phyloP scores from a whole-genome alignment of 2,888 invertebrate genomes.

The Cephus pygmeus region DNA sequence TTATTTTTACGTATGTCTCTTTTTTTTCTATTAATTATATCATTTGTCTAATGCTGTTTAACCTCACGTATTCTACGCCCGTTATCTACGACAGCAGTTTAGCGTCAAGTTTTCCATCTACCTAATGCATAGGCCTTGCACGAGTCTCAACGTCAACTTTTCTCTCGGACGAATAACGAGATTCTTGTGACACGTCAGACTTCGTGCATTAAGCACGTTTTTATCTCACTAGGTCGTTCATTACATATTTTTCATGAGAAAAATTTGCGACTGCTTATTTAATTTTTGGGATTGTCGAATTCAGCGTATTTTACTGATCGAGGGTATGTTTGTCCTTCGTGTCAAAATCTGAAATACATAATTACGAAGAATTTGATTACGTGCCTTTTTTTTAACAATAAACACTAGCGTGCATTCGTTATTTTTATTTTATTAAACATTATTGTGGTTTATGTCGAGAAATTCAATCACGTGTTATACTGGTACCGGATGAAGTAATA shows the following conservation, averaged over 20 bases:
- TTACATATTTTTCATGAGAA: background rate
- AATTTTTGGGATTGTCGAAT: constrained; percentile 27
- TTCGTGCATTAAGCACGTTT: background rate
- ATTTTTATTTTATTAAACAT: background rate
- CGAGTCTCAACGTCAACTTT: background rate
- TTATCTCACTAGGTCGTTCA: background rate
- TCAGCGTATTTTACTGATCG: constrained; percentile 16
- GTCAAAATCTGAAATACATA: background rate
- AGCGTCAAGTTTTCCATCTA: background rate
- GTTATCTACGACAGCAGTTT: background rate
- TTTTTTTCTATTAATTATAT: background rate
- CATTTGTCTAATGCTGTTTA: background rate
- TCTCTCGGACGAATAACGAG: background rate
- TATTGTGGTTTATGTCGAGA: background rate
- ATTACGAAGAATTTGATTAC: background rate
- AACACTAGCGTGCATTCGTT: background rate
- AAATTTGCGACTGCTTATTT: background rate
- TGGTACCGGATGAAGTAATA: background rate
- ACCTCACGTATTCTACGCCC: background rate
- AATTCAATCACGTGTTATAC: background rate
- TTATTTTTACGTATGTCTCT: background rate
- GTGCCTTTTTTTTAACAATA: background rate
- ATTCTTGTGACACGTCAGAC: background rate
- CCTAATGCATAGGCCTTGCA: constrained; percentile 1
- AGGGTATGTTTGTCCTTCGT: background rate